A percentile compares a stretch with the other conserved stretches of the same genome.
Evolutionary conservation across 2,113 vertebrate genomes (phyloP).

Genomic region (Pongo abelii): DNA sequence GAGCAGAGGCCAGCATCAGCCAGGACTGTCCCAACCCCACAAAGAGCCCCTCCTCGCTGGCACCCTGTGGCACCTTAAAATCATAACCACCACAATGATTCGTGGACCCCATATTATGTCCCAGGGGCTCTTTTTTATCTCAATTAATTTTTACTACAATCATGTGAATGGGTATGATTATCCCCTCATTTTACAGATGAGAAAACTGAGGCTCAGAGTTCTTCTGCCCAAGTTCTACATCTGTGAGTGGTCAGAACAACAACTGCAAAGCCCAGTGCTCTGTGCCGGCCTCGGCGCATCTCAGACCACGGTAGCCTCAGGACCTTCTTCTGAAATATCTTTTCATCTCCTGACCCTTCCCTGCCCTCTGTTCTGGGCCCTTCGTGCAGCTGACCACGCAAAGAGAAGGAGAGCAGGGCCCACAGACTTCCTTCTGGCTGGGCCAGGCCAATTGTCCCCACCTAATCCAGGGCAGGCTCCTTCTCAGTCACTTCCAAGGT

Average conservation of each 20-base stretch:
- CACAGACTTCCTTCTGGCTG: neutral
- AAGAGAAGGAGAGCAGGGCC: neutral
- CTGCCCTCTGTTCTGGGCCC: neutral
- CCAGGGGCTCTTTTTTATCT: neutral
- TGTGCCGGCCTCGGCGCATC: neutral
- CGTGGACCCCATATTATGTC: neutral
- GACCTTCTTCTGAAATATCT: neutral
- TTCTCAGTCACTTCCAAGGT: neutral
- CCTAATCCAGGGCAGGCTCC: neutral
- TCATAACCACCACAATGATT: neutral
- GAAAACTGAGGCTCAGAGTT: neutral
- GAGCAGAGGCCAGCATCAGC: neutral
- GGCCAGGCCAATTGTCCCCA: neutral
- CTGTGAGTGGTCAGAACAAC: neutral
- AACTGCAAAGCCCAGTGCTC: neutral
- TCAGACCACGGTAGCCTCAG: neutral
- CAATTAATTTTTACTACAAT: neutral
- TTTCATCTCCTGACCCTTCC: neutral
- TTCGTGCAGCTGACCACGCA: neutral
- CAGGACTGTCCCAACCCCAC: neutral
- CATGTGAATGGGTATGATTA: neutral
- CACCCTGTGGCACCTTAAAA: neutral
- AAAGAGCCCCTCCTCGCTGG: neutral
- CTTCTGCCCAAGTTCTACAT: neutral
- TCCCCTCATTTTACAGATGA: neutral